Conservation (phyloP, 2,113 vertebrate species). For the Ascaphus truei region DNA sequence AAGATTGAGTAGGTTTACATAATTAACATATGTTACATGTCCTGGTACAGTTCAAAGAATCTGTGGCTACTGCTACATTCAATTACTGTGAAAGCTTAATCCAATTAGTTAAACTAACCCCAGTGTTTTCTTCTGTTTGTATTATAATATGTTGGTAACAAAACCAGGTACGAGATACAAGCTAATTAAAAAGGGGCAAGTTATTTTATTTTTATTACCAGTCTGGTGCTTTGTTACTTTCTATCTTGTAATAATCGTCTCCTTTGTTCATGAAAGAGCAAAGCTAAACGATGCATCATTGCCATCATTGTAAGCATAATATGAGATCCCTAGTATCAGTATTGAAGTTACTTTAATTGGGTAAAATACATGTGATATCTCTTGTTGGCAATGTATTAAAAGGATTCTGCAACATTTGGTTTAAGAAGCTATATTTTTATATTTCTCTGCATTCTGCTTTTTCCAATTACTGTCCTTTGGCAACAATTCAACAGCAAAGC, state of each 20-base stretch:
- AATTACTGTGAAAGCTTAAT: neutral
- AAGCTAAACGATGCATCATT: no score
- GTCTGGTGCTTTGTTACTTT: neutral
- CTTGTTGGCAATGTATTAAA: no score
- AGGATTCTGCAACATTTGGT: neutral
- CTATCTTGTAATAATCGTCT: neutral
- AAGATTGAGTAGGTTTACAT: no score
- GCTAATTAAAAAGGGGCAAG: neutral
- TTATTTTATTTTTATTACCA: neutral
- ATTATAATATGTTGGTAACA: neutral
- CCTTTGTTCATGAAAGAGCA: neutral
- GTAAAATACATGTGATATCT: no score
- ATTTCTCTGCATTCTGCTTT: neutral
- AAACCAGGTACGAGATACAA: neutral
- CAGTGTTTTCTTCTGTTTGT: neutral
- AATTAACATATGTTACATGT: neutral
- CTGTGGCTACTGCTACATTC: neutral
- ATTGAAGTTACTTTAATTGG: no score
- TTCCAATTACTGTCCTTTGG: neutral
- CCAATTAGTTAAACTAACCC: neutral
- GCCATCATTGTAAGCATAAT: no score
- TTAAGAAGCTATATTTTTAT: neutral
- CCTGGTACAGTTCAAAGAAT: neutral
- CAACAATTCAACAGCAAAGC: slow-evolving; percentile 17
- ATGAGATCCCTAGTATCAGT: no score